These are phyloP conservation scores for Numenius phaeopus DNA, from an alignment of 2,797 vertebrate genomes.

Conservation along the genomic window DNA sequence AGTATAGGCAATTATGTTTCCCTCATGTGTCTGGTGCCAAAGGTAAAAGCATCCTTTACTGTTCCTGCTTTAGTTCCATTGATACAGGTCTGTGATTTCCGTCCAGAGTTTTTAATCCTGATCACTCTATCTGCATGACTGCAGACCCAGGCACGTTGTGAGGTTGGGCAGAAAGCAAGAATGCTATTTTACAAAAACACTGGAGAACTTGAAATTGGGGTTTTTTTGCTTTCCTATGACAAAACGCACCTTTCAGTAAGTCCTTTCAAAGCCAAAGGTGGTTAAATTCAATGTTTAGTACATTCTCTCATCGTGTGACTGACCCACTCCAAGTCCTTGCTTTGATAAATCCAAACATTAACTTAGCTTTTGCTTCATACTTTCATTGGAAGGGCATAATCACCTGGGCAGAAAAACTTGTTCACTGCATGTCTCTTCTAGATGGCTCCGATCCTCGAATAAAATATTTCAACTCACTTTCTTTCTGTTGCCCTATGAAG, in stretches of 20 bases:
- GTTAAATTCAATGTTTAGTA: neutral
- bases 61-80: neutral
- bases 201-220: neutral
- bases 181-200: neutral
- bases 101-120: neutral
- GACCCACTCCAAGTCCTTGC: neutral
- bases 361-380: neutral
- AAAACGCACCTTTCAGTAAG: neutral
- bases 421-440: neutral
- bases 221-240: neutral
- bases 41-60: neutral
- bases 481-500: neutral
- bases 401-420: neutral
- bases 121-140: neutral
- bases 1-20: neutral
- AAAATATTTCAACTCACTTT: neutral
- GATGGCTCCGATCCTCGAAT: neutral
- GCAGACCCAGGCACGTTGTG: neutral
- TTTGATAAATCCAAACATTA: neutral
- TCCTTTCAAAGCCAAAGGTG: neutral
- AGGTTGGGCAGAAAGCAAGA: neutral
- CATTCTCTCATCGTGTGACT: neutral
- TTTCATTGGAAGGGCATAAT: neutral
- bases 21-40: neutral
- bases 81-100: neutral